Conservation (phyloP, 2,888 invertebrate genomes). For the Ligdia adustata region DNA sequence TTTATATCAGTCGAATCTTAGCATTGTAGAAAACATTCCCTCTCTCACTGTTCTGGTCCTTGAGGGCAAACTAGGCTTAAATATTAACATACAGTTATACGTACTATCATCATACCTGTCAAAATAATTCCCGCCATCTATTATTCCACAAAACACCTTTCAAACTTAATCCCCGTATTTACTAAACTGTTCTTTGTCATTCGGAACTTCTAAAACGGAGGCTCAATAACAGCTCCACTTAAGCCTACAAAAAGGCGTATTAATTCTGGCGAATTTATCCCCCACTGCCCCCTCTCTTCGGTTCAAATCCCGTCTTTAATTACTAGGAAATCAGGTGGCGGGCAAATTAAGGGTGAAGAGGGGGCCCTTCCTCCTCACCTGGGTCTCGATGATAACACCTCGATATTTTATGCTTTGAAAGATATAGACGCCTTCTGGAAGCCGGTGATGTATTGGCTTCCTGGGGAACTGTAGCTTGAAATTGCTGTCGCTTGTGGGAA, state of each 20-base stretch:
- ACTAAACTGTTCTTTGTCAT: constrained; percentile 19
- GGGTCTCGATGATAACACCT: constrained; percentile 43
- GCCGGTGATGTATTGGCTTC: constrained; percentile 19
- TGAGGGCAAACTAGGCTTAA: too few relatives aligned
- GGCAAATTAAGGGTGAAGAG: constrained; percentile 38
- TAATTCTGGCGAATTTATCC: constrained; percentile 40
- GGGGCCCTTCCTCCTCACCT: constrained; percentile 33
- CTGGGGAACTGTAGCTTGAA: background rate
- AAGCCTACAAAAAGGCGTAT: constrained; percentile 36
- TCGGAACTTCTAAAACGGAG: constrained; percentile 17
- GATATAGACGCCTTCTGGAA: constrained; percentile 24
- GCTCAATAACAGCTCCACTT: constrained; percentile 24
- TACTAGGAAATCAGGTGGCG: constrained; percentile 58
- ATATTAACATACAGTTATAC: too few relatives aligned
- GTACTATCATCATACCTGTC: too few relatives aligned
- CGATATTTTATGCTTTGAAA: constrained; percentile 36
- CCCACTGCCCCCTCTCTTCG: constrained; percentile 31
- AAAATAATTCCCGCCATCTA: too few relatives aligned
- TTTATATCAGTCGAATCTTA: too few relatives aligned
- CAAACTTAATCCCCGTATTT: constrained; percentile 7
- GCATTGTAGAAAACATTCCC: too few relatives aligned
- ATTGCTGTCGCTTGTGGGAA: too few relatives aligned
- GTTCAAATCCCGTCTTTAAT: constrained; percentile 56
- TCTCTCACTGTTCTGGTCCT: too few relatives aligned
- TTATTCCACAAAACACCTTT: background rate